Conservation (phyloP, 2,888 invertebrate species). For the Periphyllus acericola region DNA sequence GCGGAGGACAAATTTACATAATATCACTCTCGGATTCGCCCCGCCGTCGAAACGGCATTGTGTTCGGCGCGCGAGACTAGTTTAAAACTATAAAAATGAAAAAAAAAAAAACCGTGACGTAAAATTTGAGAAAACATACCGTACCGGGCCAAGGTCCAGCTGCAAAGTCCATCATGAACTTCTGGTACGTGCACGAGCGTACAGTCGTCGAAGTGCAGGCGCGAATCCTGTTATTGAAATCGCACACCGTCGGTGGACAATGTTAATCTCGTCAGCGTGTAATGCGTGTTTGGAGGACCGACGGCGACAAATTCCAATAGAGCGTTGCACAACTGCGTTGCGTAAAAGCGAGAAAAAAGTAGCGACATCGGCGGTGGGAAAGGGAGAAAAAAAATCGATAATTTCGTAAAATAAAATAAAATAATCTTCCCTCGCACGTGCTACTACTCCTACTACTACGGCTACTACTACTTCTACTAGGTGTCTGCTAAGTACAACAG, state of each 20-base stretch:
- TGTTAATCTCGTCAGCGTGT: background rate
- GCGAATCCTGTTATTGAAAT: background rate
- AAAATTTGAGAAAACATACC: background rate
- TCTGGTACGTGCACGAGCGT: background rate
- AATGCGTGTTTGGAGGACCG: background rate
- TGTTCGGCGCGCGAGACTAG: background rate
- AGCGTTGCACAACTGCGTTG: conserved; percentile 5
- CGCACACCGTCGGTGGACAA: background rate
- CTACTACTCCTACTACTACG: too few species aligned
- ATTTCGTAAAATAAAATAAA: conserved; percentile 2
- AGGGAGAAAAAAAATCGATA: conserved; percentile 13
- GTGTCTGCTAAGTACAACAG: conserved; percentile 24
- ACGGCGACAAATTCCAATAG: conserved; percentile 31
- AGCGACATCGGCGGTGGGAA: background rate
- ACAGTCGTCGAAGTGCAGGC: background rate
- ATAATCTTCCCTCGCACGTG: conserved; percentile 17
- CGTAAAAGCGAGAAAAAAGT: conserved; percentile 6
- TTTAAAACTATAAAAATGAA: background rate
- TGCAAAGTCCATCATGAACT: background rate
- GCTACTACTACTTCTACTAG: too few species aligned
- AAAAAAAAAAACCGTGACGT: background rate
- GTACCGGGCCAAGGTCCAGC: conserved; percentile 4
- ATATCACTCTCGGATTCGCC: background rate
- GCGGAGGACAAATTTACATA: background rate
- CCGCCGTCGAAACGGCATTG: background rate